Evolutionary conservation across 2,113 vertebrate species (phyloP).

Genomic region (Saccopteryx bilineata): DNA sequence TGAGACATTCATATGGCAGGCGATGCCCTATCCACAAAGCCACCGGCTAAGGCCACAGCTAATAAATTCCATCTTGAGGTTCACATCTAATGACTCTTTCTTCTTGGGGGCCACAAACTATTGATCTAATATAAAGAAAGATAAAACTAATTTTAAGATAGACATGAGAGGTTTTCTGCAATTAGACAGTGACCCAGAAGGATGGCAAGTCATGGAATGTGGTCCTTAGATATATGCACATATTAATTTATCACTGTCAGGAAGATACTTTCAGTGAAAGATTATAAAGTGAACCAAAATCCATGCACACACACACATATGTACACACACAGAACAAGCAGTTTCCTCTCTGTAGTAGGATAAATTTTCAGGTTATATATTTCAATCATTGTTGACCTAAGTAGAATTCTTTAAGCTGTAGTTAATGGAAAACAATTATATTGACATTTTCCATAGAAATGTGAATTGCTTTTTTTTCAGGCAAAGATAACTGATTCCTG

Average conservation of each 20-base stretch:
- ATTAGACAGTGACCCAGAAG: no score
- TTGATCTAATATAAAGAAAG: not conserved
- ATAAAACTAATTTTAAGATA: not conserved
- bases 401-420: fast-evolving
- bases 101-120: not conserved
- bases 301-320: not conserved
- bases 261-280: not conserved
- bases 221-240: not conserved
- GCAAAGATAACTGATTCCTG: not conserved
- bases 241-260: not conserved
- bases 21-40: no score
- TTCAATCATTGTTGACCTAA: not conserved
- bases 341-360: not conserved
- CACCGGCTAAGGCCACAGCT: no score
- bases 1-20: no score
- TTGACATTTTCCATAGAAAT: not conserved
- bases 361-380: not conserved
- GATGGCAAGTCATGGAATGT: fast-evolving
- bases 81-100: not conserved
- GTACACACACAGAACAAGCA: not conserved
- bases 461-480: not conserved
- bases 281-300: not conserved
- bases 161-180: not conserved
- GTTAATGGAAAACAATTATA: not conserved
- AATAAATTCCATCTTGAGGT: not conserved